Evolutionary conservation across 35 echinoderm and acorn worm genomes (phyloP).

Genomic region (Lytechinus variegatus): DNA sequence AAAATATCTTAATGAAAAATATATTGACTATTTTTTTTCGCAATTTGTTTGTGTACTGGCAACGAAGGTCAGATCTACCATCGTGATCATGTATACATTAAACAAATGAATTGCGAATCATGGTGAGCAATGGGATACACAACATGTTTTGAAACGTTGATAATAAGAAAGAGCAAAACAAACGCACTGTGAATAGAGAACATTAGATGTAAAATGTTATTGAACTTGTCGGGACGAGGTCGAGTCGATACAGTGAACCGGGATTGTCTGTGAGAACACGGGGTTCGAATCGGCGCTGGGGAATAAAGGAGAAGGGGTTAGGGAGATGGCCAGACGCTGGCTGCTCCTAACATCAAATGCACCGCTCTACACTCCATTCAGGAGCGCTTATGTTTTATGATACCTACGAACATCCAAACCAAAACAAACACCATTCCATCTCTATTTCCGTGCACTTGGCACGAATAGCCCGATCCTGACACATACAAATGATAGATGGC

Average conservation of each 20-base stretch:
- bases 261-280: not conserved
- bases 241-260: not conserved
- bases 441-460: slow-evolving; percentile 50
- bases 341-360: slow-evolving; percentile 6
- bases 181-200: not conserved
- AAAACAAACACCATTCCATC: slow-evolving; percentile 50
- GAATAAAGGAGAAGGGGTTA: not conserved
- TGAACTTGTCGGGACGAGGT: slow-evolving; percentile 40
- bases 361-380: not conserved
- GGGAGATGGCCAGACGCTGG: not conserved
- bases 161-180: not conserved
- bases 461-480: slow-evolving; percentile 32
- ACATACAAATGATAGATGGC: slow-evolving; percentile 48
- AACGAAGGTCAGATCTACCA: too few species aligned
- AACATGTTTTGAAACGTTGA: too few species aligned
- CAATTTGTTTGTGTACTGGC: too few species aligned
- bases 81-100: too few species aligned
- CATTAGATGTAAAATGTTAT: slow-evolving; percentile 26
- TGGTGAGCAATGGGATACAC: too few species aligned
- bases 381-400: slow-evolving; percentile 28
- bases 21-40: too few species aligned
- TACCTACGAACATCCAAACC: slow-evolving; percentile 40
- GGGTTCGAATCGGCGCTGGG: not conserved
- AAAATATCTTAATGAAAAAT: too few species aligned
- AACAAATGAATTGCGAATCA: too few species aligned